phyloP scores from a whole-genome alignment of 1,140 invertebrate species.

The Nephotettix cincticeps region DNA sequence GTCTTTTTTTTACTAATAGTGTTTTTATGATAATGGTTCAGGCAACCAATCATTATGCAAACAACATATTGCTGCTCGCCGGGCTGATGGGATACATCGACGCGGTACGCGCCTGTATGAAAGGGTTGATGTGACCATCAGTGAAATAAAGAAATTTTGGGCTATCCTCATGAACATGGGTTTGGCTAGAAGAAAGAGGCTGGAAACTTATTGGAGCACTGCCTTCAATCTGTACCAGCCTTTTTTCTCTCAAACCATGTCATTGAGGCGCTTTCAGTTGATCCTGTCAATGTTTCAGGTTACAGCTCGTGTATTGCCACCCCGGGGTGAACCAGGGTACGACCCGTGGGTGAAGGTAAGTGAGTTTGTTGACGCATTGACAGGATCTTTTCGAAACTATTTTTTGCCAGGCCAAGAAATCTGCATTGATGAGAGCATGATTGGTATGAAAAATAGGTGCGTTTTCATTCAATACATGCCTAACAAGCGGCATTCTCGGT shows the following conservation, averaged over 20 bases:
- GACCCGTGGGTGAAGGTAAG: conserved; percentile 20
- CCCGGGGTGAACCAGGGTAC: conserved; percentile 10
- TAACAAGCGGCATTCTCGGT: conserved; percentile 4
- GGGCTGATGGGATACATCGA: background rate
- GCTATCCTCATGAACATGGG: conserved; percentile 21
- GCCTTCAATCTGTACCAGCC: background rate
- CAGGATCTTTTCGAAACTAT: background rate
- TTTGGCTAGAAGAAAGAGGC: background rate
- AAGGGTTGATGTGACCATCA: conserved; percentile 9
- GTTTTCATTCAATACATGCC: no score
- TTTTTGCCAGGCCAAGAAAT: conserved; percentile 3
- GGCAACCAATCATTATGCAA: background rate
- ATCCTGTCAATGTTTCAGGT: conserved; percentile 9
- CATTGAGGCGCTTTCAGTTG: conserved; percentile 2
- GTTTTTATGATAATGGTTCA: background rate
- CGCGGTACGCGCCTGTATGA: background rate
- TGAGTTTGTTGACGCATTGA: background rate
- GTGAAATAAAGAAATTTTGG: conserved; percentile 16
- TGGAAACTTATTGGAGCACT: conserved; percentile 4
- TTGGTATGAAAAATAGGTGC: conserved; percentile 14
- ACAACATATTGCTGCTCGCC: background rate
- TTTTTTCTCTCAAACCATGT: conserved; percentile 9
- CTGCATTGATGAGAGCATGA: conserved; percentile 22
- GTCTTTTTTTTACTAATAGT: background rate
- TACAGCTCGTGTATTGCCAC: background rate